A percentile compares a stretch with the other conserved stretches of the same genome.
These are phyloP conservation scores for Coronaproctus castanopsis DNA, from an alignment of 2,888 invertebrate species.

Conservation along the genomic window DNA sequence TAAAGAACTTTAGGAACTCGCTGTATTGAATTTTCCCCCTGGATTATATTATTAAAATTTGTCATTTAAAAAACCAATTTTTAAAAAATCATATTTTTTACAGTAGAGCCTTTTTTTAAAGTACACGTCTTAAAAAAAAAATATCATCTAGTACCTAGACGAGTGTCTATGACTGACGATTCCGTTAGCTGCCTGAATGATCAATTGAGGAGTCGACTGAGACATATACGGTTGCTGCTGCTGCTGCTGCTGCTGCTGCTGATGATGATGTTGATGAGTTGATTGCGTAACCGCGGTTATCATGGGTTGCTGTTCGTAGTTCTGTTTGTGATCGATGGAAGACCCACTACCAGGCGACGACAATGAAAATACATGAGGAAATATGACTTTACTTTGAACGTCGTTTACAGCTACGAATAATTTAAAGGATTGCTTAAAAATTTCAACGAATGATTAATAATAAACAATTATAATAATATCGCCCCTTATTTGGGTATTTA, in stretches of 20 bases:
- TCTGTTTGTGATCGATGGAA: conserved; percentile 3
- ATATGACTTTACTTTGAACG: conserved; percentile 5
- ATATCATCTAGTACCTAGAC: background rate
- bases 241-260: background rate
- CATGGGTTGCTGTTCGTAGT: background rate
- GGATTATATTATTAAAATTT: background rate
- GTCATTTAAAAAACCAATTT: background rate
- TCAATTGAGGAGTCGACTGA: conserved; percentile 5
- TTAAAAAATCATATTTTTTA: conserved; percentile 8
- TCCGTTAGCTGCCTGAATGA: conserved; percentile 5
- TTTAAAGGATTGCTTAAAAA: too few relatives aligned
- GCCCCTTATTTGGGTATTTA: too few relatives aligned
- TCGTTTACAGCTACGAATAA: background rate
- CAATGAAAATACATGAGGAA: conserved; percentile 12
- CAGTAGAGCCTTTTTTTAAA: background rate
- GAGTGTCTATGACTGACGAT: conserved; percentile 11
- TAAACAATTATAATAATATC: too few relatives aligned
- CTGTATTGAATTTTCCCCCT: too few relatives aligned
- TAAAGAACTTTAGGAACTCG: too few relatives aligned
- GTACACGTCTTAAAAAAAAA: background rate
- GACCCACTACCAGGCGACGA: too few relatives aligned
- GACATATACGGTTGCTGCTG: conserved; percentile 11
- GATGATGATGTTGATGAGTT: background rate
- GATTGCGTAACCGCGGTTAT: too few relatives aligned
- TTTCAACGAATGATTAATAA: too few relatives aligned